Evolutionary conservation across 2,113 vertebrate species (phyloP), one percentile per base, ranked within the genome.

Genomic region (Corvus hawaiiensis): DNA sequence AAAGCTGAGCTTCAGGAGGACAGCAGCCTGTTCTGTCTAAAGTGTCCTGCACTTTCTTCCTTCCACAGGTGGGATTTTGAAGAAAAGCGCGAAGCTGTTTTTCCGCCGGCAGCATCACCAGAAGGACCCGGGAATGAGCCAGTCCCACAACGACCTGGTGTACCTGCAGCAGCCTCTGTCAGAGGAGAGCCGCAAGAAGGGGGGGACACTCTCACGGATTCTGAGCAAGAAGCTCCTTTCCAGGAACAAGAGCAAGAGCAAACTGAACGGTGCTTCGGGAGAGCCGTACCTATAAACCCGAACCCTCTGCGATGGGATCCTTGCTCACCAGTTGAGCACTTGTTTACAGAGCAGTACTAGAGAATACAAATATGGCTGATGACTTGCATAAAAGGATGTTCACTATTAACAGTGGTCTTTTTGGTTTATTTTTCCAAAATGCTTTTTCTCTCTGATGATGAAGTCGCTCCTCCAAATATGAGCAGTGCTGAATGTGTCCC

Each of bases 81-180:
- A 98, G 95, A 99, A 98, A 97, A 98, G 99, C 0, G 99, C 99
- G 4, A 99, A 98, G 98, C 98, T 99, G 44, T 99, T 99, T 97
- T 99, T 99, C 98, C 98, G 98, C 14, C 98, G 99, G 62, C 97
- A 99, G 20, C 99, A 99, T 84, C 99, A 99, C 91, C 98, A 99
- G 96, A 99, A 99, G 94, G 99, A 99, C 43, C 99, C 99, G 1
- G 98, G 99, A 27, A 98, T 99, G 99, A 99, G 99, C 98, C 99
- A 99, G 93, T 99, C 99, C 0, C 99, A 99, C 97, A 99, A 99
- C 1, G 99, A 99, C 97, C 98, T 99, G 61, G 98, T 99, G 71
- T 99, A 99, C 98, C 97, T 99, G 93, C 98, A 99, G 96, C 98
- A 98, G 84, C 98, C 98, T 0, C 67, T 97, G 30, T 52, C 97